Evolutionary conservation across 2,888 invertebrate species (phyloP).

Genomic region (Macrostomum cliftonense): DNA sequence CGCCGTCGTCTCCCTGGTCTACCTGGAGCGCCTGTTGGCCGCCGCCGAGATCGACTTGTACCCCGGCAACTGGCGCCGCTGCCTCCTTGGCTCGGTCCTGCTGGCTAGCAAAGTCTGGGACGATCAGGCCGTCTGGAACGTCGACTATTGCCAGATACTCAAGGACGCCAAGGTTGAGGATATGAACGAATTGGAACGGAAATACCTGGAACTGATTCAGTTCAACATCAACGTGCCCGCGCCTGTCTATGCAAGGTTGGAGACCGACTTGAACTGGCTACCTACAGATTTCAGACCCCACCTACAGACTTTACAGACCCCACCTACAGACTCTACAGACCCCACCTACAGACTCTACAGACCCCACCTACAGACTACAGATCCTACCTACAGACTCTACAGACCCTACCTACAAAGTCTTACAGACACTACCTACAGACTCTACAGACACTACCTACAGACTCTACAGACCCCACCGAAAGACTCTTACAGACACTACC

Average conservation of each 20-base stretch:
- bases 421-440: too few species aligned
- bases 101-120: conserved; percentile 98
- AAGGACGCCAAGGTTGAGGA: conserved; percentile 84
- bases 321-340: too few species aligned
- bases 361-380: too few species aligned
- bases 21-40: conserved; percentile 55
- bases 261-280: too few species aligned
- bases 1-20: conserved; percentile 84
- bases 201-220: conserved; percentile 89
- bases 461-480: too few species aligned
- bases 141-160: conserved; percentile 97
- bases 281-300: too few species aligned
- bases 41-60: conserved; percentile 94
- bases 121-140: conserved; percentile 99
- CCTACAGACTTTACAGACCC: too few species aligned
- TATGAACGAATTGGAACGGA: conserved; percentile 86
- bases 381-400: too few species aligned
- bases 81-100: conserved; percentile 86
- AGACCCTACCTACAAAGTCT: too few species aligned
- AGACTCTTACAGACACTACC: too few species aligned
- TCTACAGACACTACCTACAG: too few species aligned
- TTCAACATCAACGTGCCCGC: conserved; percentile 99
- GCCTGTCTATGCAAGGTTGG: conserved; percentile 87
- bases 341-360: too few species aligned
- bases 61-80: conserved; percentile 92